These are phyloP conservation scores for Thripadectes ignobilis DNA, from an alignment of 2,797 vertebrate genomes.

Conservation along the genomic window DNA sequence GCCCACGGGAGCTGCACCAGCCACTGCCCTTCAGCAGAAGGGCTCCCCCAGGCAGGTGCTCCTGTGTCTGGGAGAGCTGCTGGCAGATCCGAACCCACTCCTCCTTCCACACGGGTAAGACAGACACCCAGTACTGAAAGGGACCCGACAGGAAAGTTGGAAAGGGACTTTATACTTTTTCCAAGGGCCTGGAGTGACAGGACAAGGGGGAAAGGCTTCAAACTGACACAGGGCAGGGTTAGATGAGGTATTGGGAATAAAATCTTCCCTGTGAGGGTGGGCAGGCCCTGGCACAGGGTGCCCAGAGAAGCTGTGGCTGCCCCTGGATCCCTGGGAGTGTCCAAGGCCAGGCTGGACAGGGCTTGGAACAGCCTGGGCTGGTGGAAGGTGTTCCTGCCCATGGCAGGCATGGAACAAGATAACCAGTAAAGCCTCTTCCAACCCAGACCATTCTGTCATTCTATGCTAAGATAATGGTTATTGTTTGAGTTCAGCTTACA, in stretches of 20 bases:
- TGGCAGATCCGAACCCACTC: constrained; percentile 73
- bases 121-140: neutral
- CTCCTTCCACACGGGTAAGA: constrained; percentile 76
- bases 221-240: neutral
- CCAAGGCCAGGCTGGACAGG: neutral
- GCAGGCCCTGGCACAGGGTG: neutral
- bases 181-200: neutral
- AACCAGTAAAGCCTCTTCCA: too few species aligned
- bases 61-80: constrained; percentile 47
- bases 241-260: neutral
- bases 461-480: too few species aligned
- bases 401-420: too few species aligned
- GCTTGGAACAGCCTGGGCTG: too few species aligned
- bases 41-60: constrained; percentile 46
- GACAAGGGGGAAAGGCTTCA: neutral
- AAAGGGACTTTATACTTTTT: neutral
- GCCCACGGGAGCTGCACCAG: neutral
- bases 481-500: too few species aligned
- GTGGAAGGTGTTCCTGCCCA: too few species aligned
- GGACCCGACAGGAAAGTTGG: too few species aligned
- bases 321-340: neutral
- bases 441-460: too few species aligned
- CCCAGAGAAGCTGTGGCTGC: neutral
- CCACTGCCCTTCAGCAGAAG: constrained; percentile 42
- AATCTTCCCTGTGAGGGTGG: neutral